Conservation (phyloP, 2,888 invertebrate species). For the Nasonia oneida region DNA sequence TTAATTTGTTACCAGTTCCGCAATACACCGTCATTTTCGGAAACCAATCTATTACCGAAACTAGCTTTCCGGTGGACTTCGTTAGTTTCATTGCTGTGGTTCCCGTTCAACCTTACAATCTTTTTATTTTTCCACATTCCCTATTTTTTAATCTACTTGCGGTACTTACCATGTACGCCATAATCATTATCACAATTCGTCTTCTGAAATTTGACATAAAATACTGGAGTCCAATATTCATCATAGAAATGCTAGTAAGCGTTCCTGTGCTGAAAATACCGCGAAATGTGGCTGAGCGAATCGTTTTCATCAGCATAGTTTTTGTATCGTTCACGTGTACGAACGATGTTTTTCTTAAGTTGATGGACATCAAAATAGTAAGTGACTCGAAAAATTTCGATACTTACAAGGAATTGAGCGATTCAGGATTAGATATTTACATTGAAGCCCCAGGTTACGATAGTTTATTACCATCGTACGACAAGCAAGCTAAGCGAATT, state of each 20-base stretch:
- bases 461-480: neutral
- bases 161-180: neutral
- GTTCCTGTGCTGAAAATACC: neutral
- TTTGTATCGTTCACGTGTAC: neutral
- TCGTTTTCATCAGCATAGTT: neutral
- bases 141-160: neutral
- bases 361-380: neutral
- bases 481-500: neutral
- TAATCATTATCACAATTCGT: neutral
- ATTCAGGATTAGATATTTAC: neutral
- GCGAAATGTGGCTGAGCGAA: neutral
- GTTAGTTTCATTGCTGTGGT: neutral
- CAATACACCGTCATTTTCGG: neutral
- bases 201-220: neutral
- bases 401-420: neutral
- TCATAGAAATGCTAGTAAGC: neutral
- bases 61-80: neutral
- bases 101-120: neutral
- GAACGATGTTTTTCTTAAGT: neutral
- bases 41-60: neutral
- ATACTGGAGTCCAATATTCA: neutral
- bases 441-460: neutral
- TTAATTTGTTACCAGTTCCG: neutral
- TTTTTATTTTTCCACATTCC: neutral
- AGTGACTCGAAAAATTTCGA: neutral